phyloP scores from a whole-genome alignment of 2,888 invertebrate genomes.

The Xylophagus ater region DNA sequence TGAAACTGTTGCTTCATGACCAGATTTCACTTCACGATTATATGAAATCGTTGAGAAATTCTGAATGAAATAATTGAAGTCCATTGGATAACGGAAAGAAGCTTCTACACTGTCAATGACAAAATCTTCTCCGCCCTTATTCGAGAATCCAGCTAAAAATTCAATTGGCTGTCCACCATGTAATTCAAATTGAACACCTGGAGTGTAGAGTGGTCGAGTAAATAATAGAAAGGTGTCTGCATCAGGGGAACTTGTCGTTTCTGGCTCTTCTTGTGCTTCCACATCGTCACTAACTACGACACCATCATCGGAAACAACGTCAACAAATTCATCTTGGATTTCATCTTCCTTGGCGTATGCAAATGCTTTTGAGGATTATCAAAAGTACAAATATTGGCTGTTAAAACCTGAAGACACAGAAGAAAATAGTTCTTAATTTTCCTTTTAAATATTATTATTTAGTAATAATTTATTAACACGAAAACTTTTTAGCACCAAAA shows the following conservation, averaged over 20 bases:
- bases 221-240: conserved; percentile 87
- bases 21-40: conserved; percentile 77
- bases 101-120: conserved; percentile 88
- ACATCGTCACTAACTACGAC: conserved; percentile 50
- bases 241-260: conserved; percentile 67
- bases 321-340: conserved; percentile 58
- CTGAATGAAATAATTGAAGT: conserved; percentile 95
- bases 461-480: neutral
- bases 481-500: too few relatives aligned
- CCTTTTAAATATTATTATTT: conserved; percentile 43
- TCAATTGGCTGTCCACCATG: conserved; percentile 82
- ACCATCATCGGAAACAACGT: conserved; percentile 53
- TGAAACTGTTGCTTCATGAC: conserved; percentile 86
- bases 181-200: conserved; percentile 54
- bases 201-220: conserved; percentile 57
- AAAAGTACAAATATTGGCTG: conserved; percentile 58
- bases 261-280: conserved; percentile 43
- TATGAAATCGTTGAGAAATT: conserved; percentile 90
- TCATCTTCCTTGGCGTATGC: conserved; percentile 42
- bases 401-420: conserved; percentile 53
- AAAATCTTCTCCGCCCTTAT: conserved; percentile 87
- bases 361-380: conserved; percentile 55
- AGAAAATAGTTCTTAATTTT: conserved; percentile 57
- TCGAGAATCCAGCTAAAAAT: conserved; percentile 90
- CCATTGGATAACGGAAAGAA: conserved; percentile 97